phyloP scores from a whole-genome alignment of 2,113 vertebrate genomes.

The Struthio camelus region DNA sequence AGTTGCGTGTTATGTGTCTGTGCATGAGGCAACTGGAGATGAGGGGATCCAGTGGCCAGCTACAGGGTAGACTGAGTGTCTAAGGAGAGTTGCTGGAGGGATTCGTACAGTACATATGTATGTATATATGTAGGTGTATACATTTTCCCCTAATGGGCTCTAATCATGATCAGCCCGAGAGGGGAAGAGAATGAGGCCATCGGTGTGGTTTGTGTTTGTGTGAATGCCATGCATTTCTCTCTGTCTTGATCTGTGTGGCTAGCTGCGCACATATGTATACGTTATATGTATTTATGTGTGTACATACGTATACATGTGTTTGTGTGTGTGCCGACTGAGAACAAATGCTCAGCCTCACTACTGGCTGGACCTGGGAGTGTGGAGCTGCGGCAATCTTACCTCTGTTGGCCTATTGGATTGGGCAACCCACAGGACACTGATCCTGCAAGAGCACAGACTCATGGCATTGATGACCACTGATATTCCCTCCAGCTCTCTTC shows the following conservation, averaged over 20 bases:
- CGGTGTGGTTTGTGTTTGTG: too few relatives aligned
- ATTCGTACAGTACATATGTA: too few relatives aligned
- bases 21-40: too few relatives aligned
- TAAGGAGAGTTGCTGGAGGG: too few relatives aligned
- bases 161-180: too few relatives aligned
- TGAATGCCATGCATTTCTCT: not conserved
- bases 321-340: not conserved
- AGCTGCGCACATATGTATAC: not conserved
- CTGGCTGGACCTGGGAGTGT: not conserved
- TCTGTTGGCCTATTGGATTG: not conserved
- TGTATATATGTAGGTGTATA: too few relatives aligned
- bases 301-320: not conserved
- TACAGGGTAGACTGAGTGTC: too few relatives aligned
- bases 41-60: too few relatives aligned
- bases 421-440: not conserved
- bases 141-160: too few relatives aligned
- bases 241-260: not conserved
- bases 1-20: too few relatives aligned
- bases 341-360: not conserved
- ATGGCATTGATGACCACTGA: not conserved
- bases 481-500: not conserved
- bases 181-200: too few relatives aligned
- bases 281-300: too few relatives aligned
- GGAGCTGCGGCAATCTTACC: not conserved
- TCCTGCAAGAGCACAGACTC: not conserved